Evolutionary conservation across 1,140 invertebrate genomes (phyloP), one percentile per base, ranked within the genome.

Genomic region (Cyphomyrmex costatus): DNA sequence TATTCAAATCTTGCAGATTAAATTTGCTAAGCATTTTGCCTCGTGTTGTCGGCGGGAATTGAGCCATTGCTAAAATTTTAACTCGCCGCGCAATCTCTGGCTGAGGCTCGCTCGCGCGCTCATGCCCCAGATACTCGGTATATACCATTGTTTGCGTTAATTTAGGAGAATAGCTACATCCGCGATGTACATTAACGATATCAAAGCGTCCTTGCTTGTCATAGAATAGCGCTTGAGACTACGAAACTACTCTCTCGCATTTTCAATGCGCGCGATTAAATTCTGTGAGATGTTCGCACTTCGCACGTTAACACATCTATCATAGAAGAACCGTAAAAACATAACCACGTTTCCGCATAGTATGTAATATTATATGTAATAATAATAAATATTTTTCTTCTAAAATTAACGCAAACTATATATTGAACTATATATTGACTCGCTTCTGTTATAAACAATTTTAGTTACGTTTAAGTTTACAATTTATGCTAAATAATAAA

Each of bases 81-180:
- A 71, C 66, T 82, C 79, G 24, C 19, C 36, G 36, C 51, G 46
- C 30, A 21, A 46, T 68, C 30, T 80, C 63, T 19, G n/a, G 27
- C 6, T 27, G 61, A 21, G 8, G n/a, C 16, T 8, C 66, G 14
- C 51, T 19, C 19, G 19, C 21, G 10, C 68, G 14, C 30, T 21
- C 65, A 42, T 68, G 58, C 24, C 27, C 60, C 76, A 60, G 36
- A 53, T 68, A 79, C 73, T 73, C 24, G 2, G n/a, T 71, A 46
- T 60, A 36, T 73, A 10, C 68, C 77, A 71, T 87, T 89, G 85
- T 89, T 90, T 89, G 89, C 85, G 73, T 89, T 89, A 86, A 68
- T 87, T 90, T 79, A 66, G 60, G 65, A 30, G 36, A 68, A 76
- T 73, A 71, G 24, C 53, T 79, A 63, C 68, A 58, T 46, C 51